A percentile compares a stretch with the other conserved stretches of the same genome.
phyloP scores from a whole-genome alignment of 1,140 invertebrate species.

The Laupala kohalensis region DNA sequence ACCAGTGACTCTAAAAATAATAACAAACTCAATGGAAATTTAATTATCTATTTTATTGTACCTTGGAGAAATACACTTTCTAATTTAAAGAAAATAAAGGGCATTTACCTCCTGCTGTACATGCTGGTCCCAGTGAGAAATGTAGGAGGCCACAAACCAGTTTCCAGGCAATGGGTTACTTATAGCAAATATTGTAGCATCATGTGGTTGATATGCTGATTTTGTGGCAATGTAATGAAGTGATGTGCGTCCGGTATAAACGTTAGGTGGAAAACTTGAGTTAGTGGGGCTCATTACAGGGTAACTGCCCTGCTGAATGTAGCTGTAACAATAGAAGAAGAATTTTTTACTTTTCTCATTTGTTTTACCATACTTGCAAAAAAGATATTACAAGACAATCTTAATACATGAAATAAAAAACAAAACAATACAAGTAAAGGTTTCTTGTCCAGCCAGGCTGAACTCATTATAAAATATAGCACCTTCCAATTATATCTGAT shows the following conservation, averaged over 20 bases:
- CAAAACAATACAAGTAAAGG: not conserved
- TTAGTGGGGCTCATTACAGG: slow-evolving; percentile 40
- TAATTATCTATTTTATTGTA: too few species aligned
- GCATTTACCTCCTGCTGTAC: slow-evolving; percentile 36
- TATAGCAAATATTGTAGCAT: slow-evolving; percentile 30
- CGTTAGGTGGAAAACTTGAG: slow-evolving; percentile 29
- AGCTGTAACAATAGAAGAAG: slow-evolving; percentile 30
- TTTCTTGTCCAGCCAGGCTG: not conserved
- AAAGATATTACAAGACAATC: not conserved
- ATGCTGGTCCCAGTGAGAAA: slow-evolving; percentile 37
- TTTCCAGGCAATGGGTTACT: slow-evolving; percentile 39
- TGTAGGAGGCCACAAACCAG: slow-evolving; percentile 43
- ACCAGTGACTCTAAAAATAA: too few species aligned
- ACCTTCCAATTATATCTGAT: too few species aligned
- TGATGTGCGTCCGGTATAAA: slow-evolving; percentile 26
- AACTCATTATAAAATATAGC: too few species aligned
- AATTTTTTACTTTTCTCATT: too few species aligned
- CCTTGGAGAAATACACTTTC: too few species aligned
- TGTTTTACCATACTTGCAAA: not conserved
- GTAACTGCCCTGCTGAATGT: slow-evolving; percentile 42
- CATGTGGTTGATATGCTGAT: slow-evolving; percentile 31
- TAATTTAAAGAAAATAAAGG: not conserved
- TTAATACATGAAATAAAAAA: not conserved
- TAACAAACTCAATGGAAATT: too few species aligned
- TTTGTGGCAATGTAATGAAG: slow-evolving; percentile 27